phyloP scores from a whole-genome alignment of 2,797 vertebrate genomes.

The Crocidura indochinensis region DNA sequence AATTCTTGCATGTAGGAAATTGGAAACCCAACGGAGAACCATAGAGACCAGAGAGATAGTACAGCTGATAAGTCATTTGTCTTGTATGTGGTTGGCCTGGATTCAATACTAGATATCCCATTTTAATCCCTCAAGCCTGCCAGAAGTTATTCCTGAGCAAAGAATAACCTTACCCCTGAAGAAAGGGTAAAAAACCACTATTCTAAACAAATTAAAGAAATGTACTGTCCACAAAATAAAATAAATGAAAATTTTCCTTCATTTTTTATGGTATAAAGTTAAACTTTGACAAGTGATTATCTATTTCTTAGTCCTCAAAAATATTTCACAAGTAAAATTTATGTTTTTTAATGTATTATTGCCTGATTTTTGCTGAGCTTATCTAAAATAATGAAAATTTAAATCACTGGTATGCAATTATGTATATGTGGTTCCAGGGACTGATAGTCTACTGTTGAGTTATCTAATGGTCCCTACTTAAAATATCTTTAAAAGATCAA shows the following conservation, averaged over 20 bases:
- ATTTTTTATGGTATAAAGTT: slow-evolving; percentile 12
- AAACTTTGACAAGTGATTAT: slow-evolving; percentile 9
- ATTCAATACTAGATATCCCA: too few species aligned
- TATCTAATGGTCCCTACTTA: background rate
- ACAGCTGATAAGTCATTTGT: too few species aligned
- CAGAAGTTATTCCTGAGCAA: background rate
- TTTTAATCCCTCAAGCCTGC: too few species aligned
- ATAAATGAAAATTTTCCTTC: background rate
- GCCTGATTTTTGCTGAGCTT: slow-evolving; percentile 5
- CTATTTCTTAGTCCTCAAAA: background rate
- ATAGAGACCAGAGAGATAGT: too few species aligned
- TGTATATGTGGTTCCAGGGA: too few species aligned
- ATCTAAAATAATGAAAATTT: slow-evolving; percentile 12
- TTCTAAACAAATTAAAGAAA: slow-evolving; percentile 52
- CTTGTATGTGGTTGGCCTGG: too few species aligned
- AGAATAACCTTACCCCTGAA: too few species aligned
- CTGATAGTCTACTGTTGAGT: too few species aligned
- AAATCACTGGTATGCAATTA: too few species aligned
- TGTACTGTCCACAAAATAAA: background rate
- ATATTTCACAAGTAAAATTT: slow-evolving; percentile 49
- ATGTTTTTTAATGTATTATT: slow-evolving; percentile 32
- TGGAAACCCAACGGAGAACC: background rate
- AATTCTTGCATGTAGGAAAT: background rate
- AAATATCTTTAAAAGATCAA: background rate
- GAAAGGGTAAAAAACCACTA: background rate